These are phyloP conservation scores for Amphipyra berbera DNA, from an alignment of 2,888 invertebrate species.

Conservation along the genomic window DNA sequence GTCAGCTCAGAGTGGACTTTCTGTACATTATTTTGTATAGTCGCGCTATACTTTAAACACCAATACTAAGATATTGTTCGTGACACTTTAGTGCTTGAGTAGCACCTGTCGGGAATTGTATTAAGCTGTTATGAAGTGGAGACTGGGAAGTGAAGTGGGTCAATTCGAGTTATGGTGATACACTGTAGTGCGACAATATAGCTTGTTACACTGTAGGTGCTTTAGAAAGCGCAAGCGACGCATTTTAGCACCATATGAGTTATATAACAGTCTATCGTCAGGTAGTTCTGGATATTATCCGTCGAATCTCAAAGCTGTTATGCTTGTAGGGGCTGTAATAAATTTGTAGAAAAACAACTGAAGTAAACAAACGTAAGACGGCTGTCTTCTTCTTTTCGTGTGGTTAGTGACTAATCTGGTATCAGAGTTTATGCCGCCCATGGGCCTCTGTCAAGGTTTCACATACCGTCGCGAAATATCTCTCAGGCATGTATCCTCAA, in stretches of 20 bases:
- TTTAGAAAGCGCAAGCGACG: not conserved
- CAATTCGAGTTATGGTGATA: constrained; percentile 30
- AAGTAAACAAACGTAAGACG: no score
- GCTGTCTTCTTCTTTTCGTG: no score
- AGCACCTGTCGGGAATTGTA: constrained; percentile 48
- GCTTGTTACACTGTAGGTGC: not conserved
- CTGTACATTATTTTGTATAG: not conserved
- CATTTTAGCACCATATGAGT: not conserved
- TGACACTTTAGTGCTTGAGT: constrained; percentile 30
- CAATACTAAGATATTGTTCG: constrained; percentile 31
- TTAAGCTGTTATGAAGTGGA: constrained; percentile 32
- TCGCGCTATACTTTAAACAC: constrained; percentile 23
- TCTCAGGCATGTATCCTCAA: no score
- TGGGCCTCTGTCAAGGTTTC: no score
- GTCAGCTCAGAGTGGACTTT: not conserved
- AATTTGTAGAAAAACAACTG: no score
- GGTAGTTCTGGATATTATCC: no score
- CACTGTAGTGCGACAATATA: constrained; percentile 13
- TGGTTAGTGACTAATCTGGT: no score
- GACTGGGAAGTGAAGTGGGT: constrained; percentile 23
- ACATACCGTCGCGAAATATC: no score
- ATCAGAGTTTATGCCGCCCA: no score
- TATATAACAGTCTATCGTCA: not conserved
- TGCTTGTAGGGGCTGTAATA: no score
- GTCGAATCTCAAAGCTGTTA: no score